Evolutionary conservation across 2,797 vertebrate species (phyloP), one percentile per base, ranked within the genome.

Genomic region (Perodicticus potto): DNA sequence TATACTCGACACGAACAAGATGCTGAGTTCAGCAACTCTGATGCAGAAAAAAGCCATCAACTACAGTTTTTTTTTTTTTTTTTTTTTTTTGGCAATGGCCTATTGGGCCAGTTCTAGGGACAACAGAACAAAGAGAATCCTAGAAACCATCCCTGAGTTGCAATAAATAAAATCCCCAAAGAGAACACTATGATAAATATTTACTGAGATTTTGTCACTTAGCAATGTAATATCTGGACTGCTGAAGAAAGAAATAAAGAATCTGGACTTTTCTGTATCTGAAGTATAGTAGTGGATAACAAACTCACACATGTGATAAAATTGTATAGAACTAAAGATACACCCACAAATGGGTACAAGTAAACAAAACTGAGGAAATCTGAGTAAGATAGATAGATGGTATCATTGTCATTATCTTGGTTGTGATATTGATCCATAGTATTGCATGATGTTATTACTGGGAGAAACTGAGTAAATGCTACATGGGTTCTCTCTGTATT

Each of bases 161-260:
- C 61, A 89, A 65, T 27, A 83, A 70, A 94, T 40, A 13, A 89
- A 95, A 85, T 59, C 45, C 27, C 57, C 10, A 81, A 74, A 73
- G 55, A 74, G 77, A 82, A 82, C 49, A 9, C 43, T n/a, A 7
- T 91, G 57, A 45, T 49, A 93, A 69, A 45, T 91, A 76, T 74
- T 76, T 82, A 81, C 34, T 91, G 53, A 63, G 65, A 80, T 80
- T 91, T 59, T 93, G 70, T 80, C n/a, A 80, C 59, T 96, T 90
- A 91, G 16, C 57, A 94, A 74, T 27, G 0, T 37, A 61, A 27
- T 86, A 59, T 72, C 45, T 16, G 72, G 49, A 93, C 29, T 83
- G 23, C 25, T 49, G 34, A 20, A 43, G 14, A 89, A 95, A 76
- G 14, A 29, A 57, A 73, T 25, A 69, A 59, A 45, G 11, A 77